Evolutionary conservation across 1,140 invertebrate genomes (phyloP), one percentile per base, ranked within the genome.

Genomic region (Helicoverpa armigera): DNA sequence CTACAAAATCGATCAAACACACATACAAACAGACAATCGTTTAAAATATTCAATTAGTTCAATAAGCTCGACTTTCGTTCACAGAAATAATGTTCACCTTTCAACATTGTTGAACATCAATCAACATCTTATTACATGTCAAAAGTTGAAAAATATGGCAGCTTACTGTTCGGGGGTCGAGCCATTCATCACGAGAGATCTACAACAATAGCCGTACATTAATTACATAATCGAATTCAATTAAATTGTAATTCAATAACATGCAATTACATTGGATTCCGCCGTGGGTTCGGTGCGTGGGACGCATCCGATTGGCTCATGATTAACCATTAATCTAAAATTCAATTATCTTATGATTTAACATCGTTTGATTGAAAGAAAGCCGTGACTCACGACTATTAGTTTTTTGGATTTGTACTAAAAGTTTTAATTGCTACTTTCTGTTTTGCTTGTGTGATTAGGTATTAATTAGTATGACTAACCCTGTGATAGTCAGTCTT

Each of bases 231-330:
- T 94, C 92, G 79, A 75, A 84, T 76, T 83, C 92, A 94, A 94
- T 94, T 94, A 94, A 91, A 94, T 89, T 90, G 88, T 93, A 91
- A 94, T 94, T 91, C 88, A 94, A 94, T 94, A 91, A 93, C 87
- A 89, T 92, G 90, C 89, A 91, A 91, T 91, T 90, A 93, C 61
- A 53, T 69, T 31, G 29, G 76, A 65, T 58, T 58, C 58, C 81
- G 56, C 81, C 86, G 89, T 92, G 89, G 89, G 91, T 14, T 43
- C 87, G 82, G 82, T 75, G 83, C 87, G 86, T 87, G 83, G 89
- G 85, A 69, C 63, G 75, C 50, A 69, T 74, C 54, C 83, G 86
- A 88, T 89, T 85, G 85, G 76, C 63, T 70, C 31, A 29, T 70
- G 53, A 92, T 89, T 85, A 87, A 85, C 91, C 86, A 94, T 92